Base-by-base conservation (phyloP, 2,113 vertebrate species). In the Indicator indicator region DNA sequence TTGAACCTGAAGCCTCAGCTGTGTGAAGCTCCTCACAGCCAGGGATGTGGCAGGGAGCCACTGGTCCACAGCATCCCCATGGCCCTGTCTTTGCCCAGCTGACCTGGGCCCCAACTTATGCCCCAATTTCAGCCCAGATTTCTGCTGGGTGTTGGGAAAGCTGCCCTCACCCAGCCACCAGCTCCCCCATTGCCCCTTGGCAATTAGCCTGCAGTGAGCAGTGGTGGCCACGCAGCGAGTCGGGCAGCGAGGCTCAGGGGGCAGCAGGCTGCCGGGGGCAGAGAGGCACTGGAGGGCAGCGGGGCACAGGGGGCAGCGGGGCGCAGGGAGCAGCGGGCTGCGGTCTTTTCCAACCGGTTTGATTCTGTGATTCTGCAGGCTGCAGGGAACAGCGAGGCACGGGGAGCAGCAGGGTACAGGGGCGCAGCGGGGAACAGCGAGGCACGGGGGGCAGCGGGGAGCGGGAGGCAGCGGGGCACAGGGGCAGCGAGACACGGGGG, bases 401-500 rank as follows among this genome's bases (percentile, higher is more conserved):
- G 16, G 46, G 46, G 46, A 17, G 42, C 42, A 20, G 46, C 4
- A 19, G 19, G 46, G 19, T 19, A 20, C 46, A 19, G 46, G 46
- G 46, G 46, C 13, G 40, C 42, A 42, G 46, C 46, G 46, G 8
- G 44, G 44, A 42, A 7, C 46, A 48, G 19, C 48, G 48, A 10
- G 48, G 48, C 19, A 10, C 48, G 10, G 48, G 19, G 48, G 48
- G 48, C 48, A 48, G 9, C 18, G 48, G 9, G 48, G 46, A 3
- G 18, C 46, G 9, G 46, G 46, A 18, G 19, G 46, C 46, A 48
- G 17, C 7, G 46, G 9, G 48, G 10, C 46, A 93, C 97, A 95
- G 96, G 96, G 96, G 96, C 96, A 97, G 83, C 4, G 97, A 78
- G 3, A 19, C 6, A 20, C 46, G 9, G 78, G 44, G 95, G 96